A percentile compares a stretch with the other conserved stretches of the same genome.
Evolutionary conservation across 2,888 invertebrate genomes (phyloP).

Genomic region (Blera fallax): DNA sequence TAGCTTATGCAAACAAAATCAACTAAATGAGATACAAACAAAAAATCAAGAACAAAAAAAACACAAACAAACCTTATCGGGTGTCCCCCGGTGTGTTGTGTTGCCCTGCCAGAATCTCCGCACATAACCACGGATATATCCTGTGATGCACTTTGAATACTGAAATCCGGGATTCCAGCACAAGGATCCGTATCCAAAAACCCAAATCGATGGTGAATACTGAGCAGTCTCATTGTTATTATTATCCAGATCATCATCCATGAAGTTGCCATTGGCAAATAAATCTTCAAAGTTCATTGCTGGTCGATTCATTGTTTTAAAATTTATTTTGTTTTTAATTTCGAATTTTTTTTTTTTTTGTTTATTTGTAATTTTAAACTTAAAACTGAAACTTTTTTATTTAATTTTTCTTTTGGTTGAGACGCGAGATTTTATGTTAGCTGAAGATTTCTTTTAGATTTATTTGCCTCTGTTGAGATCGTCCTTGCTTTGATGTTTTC

Average conservation of each 20-base stretch:
- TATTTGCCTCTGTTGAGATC: slow-evolving; percentile 65
- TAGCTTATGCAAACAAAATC: background rate
- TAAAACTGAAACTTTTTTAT: background rate
- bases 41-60: background rate
- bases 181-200: slow-evolving; percentile 97
- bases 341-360: background rate
- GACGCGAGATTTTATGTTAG: slow-evolving; percentile 62
- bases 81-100: slow-evolving; percentile 90
- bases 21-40: background rate
- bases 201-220: slow-evolving; percentile 84
- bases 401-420: background rate
- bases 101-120: slow-evolving; percentile 97
- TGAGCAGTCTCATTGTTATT: slow-evolving; percentile 65
- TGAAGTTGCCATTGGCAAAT: slow-evolving; percentile 76
- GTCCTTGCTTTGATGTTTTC: slow-evolving; percentile 45
- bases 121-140: slow-evolving; percentile 88
- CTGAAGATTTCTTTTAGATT: slow-evolving; percentile 63
- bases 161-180: slow-evolving; percentile 98
- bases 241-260: slow-evolving; percentile 73
- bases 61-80: slow-evolving; percentile 84
- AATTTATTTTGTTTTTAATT: background rate
- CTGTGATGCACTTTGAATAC: slow-evolving; percentile 89
- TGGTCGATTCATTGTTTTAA: slow-evolving; percentile 65
- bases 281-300: slow-evolving; percentile 78
- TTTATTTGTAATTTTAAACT: background rate